These are phyloP conservation scores for Portunus trituberculatus DNA, from an alignment of 1,140 invertebrate species.

Conservation along the genomic window DNA sequence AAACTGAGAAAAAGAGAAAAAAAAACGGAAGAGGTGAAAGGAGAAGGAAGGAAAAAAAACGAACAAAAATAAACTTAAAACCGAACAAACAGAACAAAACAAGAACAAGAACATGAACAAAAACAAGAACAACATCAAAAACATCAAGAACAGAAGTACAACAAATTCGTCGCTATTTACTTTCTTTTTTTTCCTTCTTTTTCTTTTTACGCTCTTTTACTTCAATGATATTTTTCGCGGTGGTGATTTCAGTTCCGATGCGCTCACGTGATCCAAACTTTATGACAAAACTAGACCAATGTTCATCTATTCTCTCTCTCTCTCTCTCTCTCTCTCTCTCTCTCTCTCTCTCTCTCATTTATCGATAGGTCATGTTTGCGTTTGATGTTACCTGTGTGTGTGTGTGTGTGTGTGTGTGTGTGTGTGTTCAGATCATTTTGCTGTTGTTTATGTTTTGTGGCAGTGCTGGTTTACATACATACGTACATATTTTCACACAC, in stretches of 20 bases:
- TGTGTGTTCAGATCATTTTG: constrained; percentile 4
- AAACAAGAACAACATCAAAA: too few relatives aligned
- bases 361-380: neutral
- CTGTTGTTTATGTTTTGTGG: neutral
- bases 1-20: too few relatives aligned
- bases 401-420: constrained; percentile 43
- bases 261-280: neutral
- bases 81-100: too few relatives aligned
- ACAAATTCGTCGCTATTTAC: neutral
- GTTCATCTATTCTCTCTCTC: neutral
- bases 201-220: too few relatives aligned
- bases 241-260: neutral
- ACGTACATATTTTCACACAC: neutral
- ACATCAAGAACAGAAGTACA: too few relatives aligned
- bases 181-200: too few relatives aligned
- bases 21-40: too few relatives aligned
- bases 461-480: neutral
- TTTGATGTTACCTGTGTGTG: constrained; percentile 41
- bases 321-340: too few relatives aligned
- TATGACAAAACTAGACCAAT: neutral
- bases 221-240: too few relatives aligned
- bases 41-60: too few relatives aligned
- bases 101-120: too few relatives aligned
- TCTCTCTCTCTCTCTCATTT: neutral
- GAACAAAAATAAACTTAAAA: too few relatives aligned